Evolutionary conservation across 2,113 vertebrate species (phyloP).

Genomic region (Lophochroa leadbeateri): DNA sequence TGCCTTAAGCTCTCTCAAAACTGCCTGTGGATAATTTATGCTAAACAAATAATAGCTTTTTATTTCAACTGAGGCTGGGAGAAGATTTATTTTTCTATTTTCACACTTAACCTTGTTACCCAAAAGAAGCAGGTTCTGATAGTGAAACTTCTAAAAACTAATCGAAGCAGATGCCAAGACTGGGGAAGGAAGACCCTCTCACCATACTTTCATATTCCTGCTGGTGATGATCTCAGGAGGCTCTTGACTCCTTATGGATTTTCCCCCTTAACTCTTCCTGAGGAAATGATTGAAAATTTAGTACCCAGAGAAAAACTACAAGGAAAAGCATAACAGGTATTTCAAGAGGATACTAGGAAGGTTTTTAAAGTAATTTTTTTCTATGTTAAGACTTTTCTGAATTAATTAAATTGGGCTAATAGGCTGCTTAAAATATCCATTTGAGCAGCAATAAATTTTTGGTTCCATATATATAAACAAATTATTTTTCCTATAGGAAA

Average conservation of each 20-base stretch:
- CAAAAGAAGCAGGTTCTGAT: not conserved
- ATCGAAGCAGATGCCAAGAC: accelerated
- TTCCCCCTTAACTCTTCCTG: not conserved
- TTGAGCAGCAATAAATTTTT: not conserved
- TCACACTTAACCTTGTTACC: not conserved
- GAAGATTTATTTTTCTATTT: not conserved
- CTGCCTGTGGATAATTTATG: not conserved
- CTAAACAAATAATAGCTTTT: not conserved
- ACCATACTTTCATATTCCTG: not conserved
- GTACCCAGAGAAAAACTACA: not conserved
- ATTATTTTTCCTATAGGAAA: not conserved
- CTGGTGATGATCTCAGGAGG: not conserved
- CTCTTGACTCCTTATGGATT: not conserved
- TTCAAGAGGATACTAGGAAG: not conserved
- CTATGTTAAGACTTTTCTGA: not conserved
- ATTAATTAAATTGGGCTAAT: not conserved
- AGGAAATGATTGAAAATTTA: not conserved
- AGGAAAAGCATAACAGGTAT: not conserved
- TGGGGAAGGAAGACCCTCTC: not conserved
- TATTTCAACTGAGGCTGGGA: not conserved
- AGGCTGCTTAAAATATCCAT: not conserved
- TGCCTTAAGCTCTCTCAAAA: not conserved
- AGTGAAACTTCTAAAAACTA: not conserved
- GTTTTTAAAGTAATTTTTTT: not conserved
- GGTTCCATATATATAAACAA: not conserved